Percentiles rank a stretch among this genome's conserved stretches.
phyloP scores from a whole-genome alignment of 1,140 invertebrate genomes.

The Lucilia sericata region DNA sequence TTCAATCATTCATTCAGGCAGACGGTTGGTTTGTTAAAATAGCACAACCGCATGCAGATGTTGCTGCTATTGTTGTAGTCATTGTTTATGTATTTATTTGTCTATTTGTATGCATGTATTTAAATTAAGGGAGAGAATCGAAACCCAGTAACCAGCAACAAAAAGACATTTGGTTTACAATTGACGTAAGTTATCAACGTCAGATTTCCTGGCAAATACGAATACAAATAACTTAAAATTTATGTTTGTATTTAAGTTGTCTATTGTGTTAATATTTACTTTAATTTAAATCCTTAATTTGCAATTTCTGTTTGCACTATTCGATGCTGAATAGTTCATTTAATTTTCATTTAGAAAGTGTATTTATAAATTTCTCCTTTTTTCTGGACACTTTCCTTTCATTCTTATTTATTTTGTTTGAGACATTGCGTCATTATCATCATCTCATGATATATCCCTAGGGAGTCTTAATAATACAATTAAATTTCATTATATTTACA shows the following conservation, averaged over 20 bases:
- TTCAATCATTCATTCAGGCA: background rate
- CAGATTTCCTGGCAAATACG: background rate
- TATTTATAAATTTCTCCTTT: too few relatives aligned
- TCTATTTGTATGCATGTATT: slow-evolving; percentile 1
- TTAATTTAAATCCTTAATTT: too few relatives aligned
- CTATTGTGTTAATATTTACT: too few relatives aligned
- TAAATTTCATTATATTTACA: background rate
- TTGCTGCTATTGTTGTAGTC: background rate
- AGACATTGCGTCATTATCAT: background rate
- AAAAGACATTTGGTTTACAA: background rate
- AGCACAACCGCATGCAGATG: background rate
- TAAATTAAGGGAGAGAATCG: background rate
- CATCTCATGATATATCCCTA: background rate
- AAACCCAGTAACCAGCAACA: background rate
- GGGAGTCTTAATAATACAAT: slow-evolving; percentile 16
- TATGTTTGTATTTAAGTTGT: background rate
- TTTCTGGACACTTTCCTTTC: too few relatives aligned
- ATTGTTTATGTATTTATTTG: background rate
- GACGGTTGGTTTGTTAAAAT: background rate
- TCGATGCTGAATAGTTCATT: too few relatives aligned
- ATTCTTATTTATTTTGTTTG: background rate
- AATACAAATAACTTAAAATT: background rate
- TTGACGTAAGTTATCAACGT: background rate
- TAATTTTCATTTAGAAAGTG: too few relatives aligned
- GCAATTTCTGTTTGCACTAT: too few relatives aligned